Base-by-base conservation (phyloP, 2,113 vertebrate species). In the Dipodomys stephensi region DNA sequence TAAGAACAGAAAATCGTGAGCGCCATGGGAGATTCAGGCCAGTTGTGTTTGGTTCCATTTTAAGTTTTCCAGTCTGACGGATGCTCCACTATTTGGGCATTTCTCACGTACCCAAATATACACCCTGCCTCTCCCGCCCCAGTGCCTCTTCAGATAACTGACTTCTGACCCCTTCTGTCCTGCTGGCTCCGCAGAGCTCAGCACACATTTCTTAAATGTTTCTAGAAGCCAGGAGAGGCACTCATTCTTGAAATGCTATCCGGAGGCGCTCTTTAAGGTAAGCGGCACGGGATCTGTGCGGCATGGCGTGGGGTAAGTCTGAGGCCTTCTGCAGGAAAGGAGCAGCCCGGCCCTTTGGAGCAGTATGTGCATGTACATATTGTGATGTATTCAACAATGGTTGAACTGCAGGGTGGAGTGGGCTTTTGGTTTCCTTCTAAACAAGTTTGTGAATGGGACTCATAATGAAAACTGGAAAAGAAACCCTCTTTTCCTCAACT, bases 391-490 rank as follows among this genome's bases (percentile, higher is more conserved):
- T 28, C 81, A 35, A 13, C 68, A 80, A 81, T 53, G 10, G 11
- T 49, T 83, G 67, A 90, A 80, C 39, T 7, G 8, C 39, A 2
- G 46, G 71, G 49, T 4, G 22, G 25, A 44, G 79, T 39, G 60
- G 2, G 10, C 49, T 83, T 32, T 88, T 19, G 20, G 10, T 39
- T 69, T 88, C 28, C 19, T 83, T 77, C 12, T 39, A 60, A 91
- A 80, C 23, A 44, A 81, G 32, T 39, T 60, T 88, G 71, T 49
- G 81, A 91, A 60, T 69, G 49, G 80, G 18, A 80, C 16, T 87
- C 87, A 84, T 53, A 72, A 87, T 74, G 9, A 53, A 68, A 88
- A 91, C 20, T 30, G 32, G 74, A 88, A 91, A 79, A 80, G 53
- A 69, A 92, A 18, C 27, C 22, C 20, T 79, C 9, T 78, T 15